Base-by-base conservation (phyloP, 1,140 invertebrate genomes). In the Octopus bimaculoides region DNA sequence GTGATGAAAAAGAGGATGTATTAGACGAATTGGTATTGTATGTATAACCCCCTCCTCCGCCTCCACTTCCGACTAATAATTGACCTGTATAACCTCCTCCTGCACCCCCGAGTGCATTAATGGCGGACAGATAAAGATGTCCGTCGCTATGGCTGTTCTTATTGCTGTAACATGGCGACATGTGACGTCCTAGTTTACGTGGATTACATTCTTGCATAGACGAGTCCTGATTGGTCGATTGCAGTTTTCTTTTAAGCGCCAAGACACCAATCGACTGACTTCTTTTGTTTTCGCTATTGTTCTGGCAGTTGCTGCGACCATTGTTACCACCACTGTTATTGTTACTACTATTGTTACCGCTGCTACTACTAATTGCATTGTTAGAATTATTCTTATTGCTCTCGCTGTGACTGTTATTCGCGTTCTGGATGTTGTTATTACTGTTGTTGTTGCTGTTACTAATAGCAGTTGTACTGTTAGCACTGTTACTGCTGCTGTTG, bases 221-320 rank as follows among this genome's bases (percentile, higher is more conserved):
- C 26, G 17, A 6, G 17, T 53, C 74, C 52, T 75, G 74, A 41
- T 71, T 71, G 17, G 17, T 20, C 26, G 14, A 14, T n/a, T 71
- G 17, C 26, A 75, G 41, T 75, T 75, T 75, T 12, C 74, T 17
- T 53, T 75, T 75, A 6, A 75, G 74, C 4, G 74, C 74, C 52
- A 41, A 52, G 74, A 75, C 20, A 26, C 66, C 66, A 71, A 71
- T 71, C 17, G 66, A 71, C 9, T 71, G 17, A 17, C 17, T 12
- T 71, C 26, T 9, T 71, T 71, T 71, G 14, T 71, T 71, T 71
- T 71, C 66, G 26, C 14, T 71, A 14, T 71, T 9, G 14, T 71
- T n/a, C 17, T 20, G 17, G 66, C 14, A n/a, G 66, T 14, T 9
- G 66, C 66, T 17, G 14, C 14, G 8, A 71, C 14, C 0, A 17